Base-by-base conservation (phyloP, 2,113 vertebrate genomes). In the Paradisaea rubra region DNA sequence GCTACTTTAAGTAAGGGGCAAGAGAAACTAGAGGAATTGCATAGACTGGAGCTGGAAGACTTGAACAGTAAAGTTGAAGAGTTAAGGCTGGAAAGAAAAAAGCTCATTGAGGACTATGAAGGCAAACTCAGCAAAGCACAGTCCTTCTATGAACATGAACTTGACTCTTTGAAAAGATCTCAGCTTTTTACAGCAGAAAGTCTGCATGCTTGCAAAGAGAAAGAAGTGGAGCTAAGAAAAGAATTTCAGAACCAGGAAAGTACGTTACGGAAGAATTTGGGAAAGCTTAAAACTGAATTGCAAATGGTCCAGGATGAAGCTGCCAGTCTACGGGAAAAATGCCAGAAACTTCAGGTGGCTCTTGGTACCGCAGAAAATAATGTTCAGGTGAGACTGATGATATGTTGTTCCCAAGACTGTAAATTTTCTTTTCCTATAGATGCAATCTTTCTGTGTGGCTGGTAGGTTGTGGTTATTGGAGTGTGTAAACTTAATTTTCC, bases 221-320 rank as follows among this genome's bases (percentile, higher is more conserved):
- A 99, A 33, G 99, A 99, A 97, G 97, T 98, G 3, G 99, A 99
- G 79, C 98, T 99, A 92, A 98, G 98, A 86, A 98, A 98, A 91
- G 99, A 99, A 94, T 99, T 99, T 86, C 99, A 99, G 96, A 98
- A 96, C 31, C 99, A 99, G 97, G 99, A 99, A 97, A 98, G 99
- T 33, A 88, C 98, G 52, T 98, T 99, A 86, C 98, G 99, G 95
- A 99, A 99, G 94, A 99, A 98, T 53, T 96, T 99, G 84, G 98
- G 98, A 42, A 98, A 98, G 56, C 97, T 99, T 91, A 98, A 98
- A 94, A 98, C 97, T 21, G 98, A 99, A 90, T 97, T 99, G 80
- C 98, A 98, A 53, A 97, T 99, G 94, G 98, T 99, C 8, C 98
- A 98, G 91, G 99, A 99, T n/a, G 99, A 99, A 93, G 99, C 98